These are phyloP conservation scores for Trichechus manatus DNA, from an alignment of 2,113 vertebrate species.

Conservation along the genomic window DNA sequence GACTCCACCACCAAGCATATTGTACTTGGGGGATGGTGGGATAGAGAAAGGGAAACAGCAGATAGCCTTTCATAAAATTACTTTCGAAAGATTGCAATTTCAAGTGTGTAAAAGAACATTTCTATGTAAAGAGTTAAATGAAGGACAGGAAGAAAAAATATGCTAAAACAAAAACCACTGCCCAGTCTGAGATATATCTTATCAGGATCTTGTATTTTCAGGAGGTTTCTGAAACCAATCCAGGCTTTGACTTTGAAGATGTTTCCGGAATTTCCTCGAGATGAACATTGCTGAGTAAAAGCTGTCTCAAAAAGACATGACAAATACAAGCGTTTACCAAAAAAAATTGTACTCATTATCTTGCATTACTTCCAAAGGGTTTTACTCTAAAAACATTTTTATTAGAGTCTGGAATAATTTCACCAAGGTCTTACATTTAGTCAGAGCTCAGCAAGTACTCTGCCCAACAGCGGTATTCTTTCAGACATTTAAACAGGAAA, in stretches of 20 bases:
- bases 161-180: not conserved
- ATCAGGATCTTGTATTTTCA: not conserved
- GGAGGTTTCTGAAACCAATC: not conserved
- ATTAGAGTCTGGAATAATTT: conserved; percentile 38
- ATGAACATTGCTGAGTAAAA: not conserved
- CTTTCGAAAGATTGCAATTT: not conserved
- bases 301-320: not conserved
- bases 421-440: conserved; percentile 3
- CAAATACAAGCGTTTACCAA: not conserved
- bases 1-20: not conserved
- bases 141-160: not conserved
- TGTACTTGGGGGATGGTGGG: not conserved
- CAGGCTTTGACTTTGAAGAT: conserved; percentile 58
- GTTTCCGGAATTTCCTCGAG: conserved; percentile 61
- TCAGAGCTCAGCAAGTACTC: conserved; percentile 25
- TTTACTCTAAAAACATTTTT: conserved; percentile 70
- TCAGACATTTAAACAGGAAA: conserved; percentile 70
- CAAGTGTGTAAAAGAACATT: not conserved
- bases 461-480: not conserved
- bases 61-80: not conserved
- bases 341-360: conserved; percentile 15
- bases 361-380: not conserved
- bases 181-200: not conserved
- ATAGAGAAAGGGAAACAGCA: not conserved
- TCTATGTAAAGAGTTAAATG: not conserved